Evolutionary conservation across 2,113 vertebrate genomes (phyloP).

Genomic region (Nyctereutes procyonoides): DNA sequence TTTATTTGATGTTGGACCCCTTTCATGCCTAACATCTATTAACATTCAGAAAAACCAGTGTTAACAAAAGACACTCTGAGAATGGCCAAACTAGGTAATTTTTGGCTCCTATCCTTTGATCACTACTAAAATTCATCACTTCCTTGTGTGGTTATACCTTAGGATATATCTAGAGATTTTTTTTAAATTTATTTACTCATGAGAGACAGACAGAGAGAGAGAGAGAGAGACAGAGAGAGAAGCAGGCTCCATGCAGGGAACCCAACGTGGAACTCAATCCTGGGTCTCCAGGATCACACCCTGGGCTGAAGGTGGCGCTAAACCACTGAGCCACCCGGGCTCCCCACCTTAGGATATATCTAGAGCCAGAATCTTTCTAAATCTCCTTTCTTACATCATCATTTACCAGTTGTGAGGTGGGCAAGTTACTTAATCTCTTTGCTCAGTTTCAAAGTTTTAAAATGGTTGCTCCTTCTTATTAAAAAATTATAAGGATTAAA

Average conservation of each 20-base stretch:
- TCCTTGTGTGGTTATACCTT: neutral
- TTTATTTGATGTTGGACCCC: neutral
- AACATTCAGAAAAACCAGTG: neutral
- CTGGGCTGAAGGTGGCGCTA: too few relatives aligned
- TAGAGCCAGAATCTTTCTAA: neutral
- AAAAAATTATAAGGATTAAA: neutral
- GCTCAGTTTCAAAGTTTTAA: neutral
- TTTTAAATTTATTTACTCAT: too few relatives aligned
- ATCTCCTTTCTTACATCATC: neutral
- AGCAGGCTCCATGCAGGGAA: too few relatives aligned
- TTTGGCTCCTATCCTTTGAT: neutral
- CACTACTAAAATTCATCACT: neutral
- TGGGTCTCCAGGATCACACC: too few relatives aligned
- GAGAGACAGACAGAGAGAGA: too few relatives aligned
- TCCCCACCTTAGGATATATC: neutral
- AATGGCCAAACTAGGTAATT: neutral
- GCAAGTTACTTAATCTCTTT: neutral
- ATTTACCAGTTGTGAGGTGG: neutral
- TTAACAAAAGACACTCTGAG: conserved; percentile 1
- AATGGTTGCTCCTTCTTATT: neutral
- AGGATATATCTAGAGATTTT: neutral
- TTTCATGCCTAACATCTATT: neutral
- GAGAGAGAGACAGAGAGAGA: too few relatives aligned
- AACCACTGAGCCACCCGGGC: too few relatives aligned
- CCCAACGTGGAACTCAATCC: too few relatives aligned